Percentiles rank a stretch among this genome's conserved stretches.
phyloP scores from a whole-genome alignment of 2,113 vertebrate species.

The Chinchilla lanigera region DNA sequence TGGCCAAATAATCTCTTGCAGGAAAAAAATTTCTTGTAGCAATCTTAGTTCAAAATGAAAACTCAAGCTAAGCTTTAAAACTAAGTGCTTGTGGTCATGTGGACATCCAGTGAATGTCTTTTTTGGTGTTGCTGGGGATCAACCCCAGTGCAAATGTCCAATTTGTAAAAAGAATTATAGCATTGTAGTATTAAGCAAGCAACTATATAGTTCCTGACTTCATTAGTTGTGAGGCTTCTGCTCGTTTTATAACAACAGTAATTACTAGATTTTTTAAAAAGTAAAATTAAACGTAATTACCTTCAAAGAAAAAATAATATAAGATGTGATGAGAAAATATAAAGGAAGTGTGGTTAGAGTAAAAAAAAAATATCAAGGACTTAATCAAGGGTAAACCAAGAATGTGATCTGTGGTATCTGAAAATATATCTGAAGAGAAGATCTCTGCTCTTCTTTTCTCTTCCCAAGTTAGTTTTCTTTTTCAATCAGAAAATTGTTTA shows the following conservation, averaged over 20 bases:
- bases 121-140: neutral
- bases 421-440: too few relatives aligned
- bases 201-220: neutral
- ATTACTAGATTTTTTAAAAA: neutral
- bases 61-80: neutral
- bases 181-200: neutral
- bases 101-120: neutral
- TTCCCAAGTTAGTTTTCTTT: neutral
- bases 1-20: neutral
- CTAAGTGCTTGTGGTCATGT: neutral
- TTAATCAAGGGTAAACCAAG: neutral
- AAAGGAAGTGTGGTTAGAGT: neutral
- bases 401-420: neutral
- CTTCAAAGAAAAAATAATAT: neutral
- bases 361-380: neutral
- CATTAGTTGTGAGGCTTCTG: neutral
- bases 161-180: neutral
- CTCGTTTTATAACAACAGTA: neutral
- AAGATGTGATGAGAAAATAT: neutral
- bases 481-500: neutral
- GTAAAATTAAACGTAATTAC: neutral
- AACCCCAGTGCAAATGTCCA: neutral
- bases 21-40: neutral
- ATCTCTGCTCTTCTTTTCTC: neutral
- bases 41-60: neutral